Evolutionary conservation across 2,113 vertebrate genomes (phyloP).

Genomic region (Tyto alba): DNA sequence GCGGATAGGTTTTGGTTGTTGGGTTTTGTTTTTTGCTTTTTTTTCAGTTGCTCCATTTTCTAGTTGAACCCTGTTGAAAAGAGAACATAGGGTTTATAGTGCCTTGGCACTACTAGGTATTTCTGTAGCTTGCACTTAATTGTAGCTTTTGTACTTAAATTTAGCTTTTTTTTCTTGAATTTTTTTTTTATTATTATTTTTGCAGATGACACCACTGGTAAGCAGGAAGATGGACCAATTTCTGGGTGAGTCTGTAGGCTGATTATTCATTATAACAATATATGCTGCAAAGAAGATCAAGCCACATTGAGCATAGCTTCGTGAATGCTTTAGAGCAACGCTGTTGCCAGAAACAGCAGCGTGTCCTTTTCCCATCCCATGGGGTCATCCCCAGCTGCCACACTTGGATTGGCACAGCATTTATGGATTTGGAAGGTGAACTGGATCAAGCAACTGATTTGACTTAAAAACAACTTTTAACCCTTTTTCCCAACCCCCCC

Average conservation of each 20-base stretch:
- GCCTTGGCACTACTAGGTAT: neutral
- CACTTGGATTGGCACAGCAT: neutral
- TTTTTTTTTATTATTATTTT: neutral
- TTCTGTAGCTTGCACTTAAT: neutral
- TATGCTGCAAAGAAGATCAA: neutral
- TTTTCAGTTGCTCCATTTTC: neutral
- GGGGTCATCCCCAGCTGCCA: neutral
- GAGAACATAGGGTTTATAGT: rapidly evolving
- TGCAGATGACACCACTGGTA: slow-evolving; percentile 64
- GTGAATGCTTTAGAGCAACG: rapidly evolving
- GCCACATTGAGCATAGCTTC: neutral
- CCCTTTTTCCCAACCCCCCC: no score
- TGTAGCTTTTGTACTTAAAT: neutral
- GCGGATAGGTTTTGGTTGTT: neutral
- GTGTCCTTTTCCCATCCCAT: neutral
- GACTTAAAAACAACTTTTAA: neutral
- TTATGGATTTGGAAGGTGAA: neutral
- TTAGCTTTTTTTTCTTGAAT: neutral
- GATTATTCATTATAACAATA: neutral
- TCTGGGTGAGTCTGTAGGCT: slow-evolving; percentile 53
- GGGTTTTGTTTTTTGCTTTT: no score
- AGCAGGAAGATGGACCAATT: slow-evolving; percentile 67
- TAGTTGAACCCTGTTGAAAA: neutral
- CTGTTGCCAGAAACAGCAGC: neutral
- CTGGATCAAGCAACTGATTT: neutral